Evolutionary conservation across 1,140 invertebrate genomes (phyloP), one percentile per base, ranked within the genome.

Genomic region (Drosophila malerkotliana): DNA sequence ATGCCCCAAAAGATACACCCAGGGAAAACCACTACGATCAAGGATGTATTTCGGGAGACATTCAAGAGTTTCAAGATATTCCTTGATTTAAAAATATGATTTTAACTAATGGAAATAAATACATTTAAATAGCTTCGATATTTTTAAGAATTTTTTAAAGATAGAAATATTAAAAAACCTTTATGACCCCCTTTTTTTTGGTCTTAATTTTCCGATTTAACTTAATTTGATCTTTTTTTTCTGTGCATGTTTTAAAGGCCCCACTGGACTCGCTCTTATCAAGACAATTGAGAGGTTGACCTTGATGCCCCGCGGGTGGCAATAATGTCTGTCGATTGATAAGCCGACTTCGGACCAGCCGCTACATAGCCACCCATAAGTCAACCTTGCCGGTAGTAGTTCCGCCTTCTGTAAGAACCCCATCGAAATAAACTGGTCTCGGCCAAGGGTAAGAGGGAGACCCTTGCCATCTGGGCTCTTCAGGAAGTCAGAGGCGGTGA

Each of bases 231-330:
- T 37, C 3, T 12, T 47, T 47, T 47, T 6, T 47, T 47, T 24
- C 44, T 47, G 44, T 47, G 44, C 18, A 47, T 10, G 44, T 18
- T 28, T 41, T 10, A 57, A 63, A 18, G 54, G 45, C 21, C 48
- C 53, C 44, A 48, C 47, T 58, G 48, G 34, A 44, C 30, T 30
- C 9, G 34, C 37, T 48, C 59, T 85, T 81, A 85, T 85, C 81
- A 72, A 63, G 28, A 66, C 51, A 84, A 67, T 55, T 87, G 74
- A 87, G 73, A 74, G 58, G 73, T 72, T 77, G 74, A 85, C 81
- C 82, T 85, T 67, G 83, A 83, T 69, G 49, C 64, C 63, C 49
- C 55, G 56, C 39, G 57, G 61, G 51, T 72, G 66, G 63, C 66
- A 69, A 79, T 37, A 74, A 74, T 57, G 72, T 64, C 66, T 68